A percentile compares a stretch with the other conserved stretches of the same genome.
Evolutionary conservation across 2,797 vertebrate species (phyloP).

Genomic region (Eulemur mongoz): DNA sequence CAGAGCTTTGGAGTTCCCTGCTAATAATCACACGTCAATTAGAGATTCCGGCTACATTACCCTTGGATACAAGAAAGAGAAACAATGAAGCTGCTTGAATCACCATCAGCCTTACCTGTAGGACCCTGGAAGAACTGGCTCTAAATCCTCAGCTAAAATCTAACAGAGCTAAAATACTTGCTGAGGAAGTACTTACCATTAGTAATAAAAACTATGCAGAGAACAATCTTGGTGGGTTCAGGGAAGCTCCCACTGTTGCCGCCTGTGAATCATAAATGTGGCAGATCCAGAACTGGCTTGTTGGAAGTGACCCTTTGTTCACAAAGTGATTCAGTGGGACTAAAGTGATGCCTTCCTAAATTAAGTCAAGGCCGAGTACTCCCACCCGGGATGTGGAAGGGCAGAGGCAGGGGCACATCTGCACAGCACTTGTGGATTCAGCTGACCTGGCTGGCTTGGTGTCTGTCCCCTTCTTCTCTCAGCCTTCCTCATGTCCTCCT

Average conservation of each 20-base stretch:
- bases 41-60: not conserved
- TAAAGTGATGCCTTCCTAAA: not conserved
- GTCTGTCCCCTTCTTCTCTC: not conserved
- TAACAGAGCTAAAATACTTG: not conserved
- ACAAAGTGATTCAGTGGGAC: not conserved
- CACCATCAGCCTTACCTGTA: not conserved
- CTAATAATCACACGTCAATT: not conserved
- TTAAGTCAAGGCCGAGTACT: not conserved
- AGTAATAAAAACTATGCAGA: not conserved
- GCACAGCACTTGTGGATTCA: not conserved
- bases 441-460: not conserved
- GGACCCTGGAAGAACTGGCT: not conserved
- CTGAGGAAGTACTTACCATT: not conserved
- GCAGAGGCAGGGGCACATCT: not conserved
- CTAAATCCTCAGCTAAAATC: not conserved
- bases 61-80: not conserved
- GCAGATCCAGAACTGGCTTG: not conserved
- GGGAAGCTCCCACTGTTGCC: not conserved
- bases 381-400: not conserved
- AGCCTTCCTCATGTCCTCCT: not conserved
- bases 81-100: not conserved
- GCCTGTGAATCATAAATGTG: not conserved
- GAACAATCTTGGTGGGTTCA: not conserved
- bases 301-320: not conserved
- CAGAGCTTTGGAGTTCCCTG: not conserved